Evolutionary conservation across 2,888 invertebrate genomes (phyloP).

Genomic region (Drosophila mercatorum): DNA sequence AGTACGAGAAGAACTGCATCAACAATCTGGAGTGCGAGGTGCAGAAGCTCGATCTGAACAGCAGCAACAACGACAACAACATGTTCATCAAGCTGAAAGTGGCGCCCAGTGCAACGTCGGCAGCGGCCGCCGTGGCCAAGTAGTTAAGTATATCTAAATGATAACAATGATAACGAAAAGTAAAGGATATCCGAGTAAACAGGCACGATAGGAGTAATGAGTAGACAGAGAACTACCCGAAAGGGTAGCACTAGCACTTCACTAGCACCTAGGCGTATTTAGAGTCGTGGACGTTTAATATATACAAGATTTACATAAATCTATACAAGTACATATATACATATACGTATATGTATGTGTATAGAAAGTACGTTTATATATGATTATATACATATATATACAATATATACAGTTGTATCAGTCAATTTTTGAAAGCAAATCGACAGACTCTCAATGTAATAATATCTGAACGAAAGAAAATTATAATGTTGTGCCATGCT

Average conservation of each 20-base stretch:
- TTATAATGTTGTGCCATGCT: constrained; percentile 70
- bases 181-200: constrained; percentile 18
- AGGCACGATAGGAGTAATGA: constrained; percentile 30
- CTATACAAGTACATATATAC: constrained; percentile 28
- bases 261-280: constrained; percentile 62
- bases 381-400: constrained; percentile 46
- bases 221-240: constrained; percentile 42
- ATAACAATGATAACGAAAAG: constrained; percentile 26
- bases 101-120: constrained; percentile 71
- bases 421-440: constrained; percentile 73
- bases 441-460: constrained; percentile 56
- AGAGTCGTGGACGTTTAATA: constrained; percentile 60
- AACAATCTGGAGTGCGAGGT: constrained; percentile 83
- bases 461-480: constrained; percentile 25
- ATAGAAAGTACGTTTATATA: constrained; percentile 44
- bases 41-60: constrained; percentile 83
- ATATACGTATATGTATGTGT: constrained; percentile 21
- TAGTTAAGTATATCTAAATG: constrained; percentile 37
- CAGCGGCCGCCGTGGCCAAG: constrained; percentile 71
- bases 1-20: constrained; percentile 83
- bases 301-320: constrained; percentile 63
- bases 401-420: constrained; percentile 63
- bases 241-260: constrained; percentile 58
- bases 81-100: constrained; percentile 83
- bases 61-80: constrained; percentile 76